Conservation (phyloP, 2,113 vertebrate species). For the Engraulis encrasicolus region DNA sequence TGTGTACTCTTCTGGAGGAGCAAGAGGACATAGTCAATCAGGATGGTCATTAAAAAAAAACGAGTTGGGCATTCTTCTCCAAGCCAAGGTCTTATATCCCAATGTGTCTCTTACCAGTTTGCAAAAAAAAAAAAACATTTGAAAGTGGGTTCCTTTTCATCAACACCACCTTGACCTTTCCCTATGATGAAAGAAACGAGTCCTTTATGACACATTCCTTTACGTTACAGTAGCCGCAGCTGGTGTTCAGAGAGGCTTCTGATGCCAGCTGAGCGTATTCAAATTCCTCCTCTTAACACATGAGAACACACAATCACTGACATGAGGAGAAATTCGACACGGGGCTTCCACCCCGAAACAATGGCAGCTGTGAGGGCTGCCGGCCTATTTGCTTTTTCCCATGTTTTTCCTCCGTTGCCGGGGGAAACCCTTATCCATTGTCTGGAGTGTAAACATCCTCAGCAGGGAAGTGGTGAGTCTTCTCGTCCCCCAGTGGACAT, state of each 20-base stretch:
- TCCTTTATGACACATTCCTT: background rate
- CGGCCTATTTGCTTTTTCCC: slow-evolving; percentile 24
- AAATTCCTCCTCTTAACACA: no score
- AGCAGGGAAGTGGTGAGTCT: background rate
- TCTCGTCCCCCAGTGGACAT: background rate
- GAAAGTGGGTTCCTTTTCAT: slow-evolving; percentile 14
- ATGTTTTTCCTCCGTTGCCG: slow-evolving; percentile 22
- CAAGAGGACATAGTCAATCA: background rate
- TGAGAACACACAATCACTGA: background rate
- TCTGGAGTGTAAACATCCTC: slow-evolving; percentile 32
- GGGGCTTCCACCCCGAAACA: background rate
- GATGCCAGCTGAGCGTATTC: slow-evolving; percentile 29
- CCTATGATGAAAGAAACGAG: slow-evolving; percentile 19
- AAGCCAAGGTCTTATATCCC: slow-evolving; percentile 23
- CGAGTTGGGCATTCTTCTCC: background rate
- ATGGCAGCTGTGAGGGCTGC: background rate
- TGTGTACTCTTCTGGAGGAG: background rate
- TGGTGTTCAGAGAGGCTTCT: slow-evolving; percentile 13
- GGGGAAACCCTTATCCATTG: slow-evolving; percentile 34
- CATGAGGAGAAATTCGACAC: background rate
- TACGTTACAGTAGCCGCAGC: slow-evolving; percentile 13
- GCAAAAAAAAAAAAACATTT: slow-evolving; percentile 20
- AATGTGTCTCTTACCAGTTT: slow-evolving; percentile 14
- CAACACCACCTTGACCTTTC: slow-evolving; percentile 26
- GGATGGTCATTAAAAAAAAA: background rate